These are phyloP conservation scores for Alcedo atthis DNA, from an alignment of 2,797 vertebrate species.

Conservation along the genomic window DNA sequence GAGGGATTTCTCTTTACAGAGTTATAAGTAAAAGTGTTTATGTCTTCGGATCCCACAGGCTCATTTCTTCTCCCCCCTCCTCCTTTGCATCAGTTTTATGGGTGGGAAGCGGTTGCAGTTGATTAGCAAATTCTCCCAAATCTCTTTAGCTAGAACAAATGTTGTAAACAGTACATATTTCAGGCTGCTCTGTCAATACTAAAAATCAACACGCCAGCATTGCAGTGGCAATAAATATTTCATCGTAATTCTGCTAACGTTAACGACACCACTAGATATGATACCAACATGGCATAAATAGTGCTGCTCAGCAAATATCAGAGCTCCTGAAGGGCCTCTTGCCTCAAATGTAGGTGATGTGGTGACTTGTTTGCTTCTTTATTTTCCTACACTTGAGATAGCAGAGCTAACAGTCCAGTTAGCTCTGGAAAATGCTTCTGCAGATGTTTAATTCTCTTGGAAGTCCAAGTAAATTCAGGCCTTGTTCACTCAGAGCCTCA, in stretches of 20 bases:
- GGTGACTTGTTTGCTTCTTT: neutral
- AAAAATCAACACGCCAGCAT: neutral
- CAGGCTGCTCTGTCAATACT: neutral
- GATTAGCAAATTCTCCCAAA: constrained; percentile 40
- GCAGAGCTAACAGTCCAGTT: neutral
- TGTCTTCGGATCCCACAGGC: constrained; percentile 48
- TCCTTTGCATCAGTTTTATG: constrained; percentile 35
- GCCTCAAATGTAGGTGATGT: neutral
- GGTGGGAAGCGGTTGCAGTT: constrained; percentile 46
- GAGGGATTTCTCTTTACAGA: constrained; percentile 60
- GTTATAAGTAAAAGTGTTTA: constrained; percentile 66
- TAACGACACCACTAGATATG: neutral
- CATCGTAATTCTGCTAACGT: neutral
- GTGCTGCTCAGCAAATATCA: neutral
- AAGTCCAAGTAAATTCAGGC: neutral
- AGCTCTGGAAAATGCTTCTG: neutral
- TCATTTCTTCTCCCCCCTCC: neutral
- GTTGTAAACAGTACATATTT: constrained; percentile 49
- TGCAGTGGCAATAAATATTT: neutral
- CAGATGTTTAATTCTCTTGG: neutral
- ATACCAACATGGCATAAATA: neutral
- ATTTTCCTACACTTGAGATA: neutral
- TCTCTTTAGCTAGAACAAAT: constrained; percentile 58
- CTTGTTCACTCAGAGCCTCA: neutral
- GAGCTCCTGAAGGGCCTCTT: neutral